A percentile compares a stretch with the other conserved stretches of the same genome.
Conservation (phyloP, 1,140 invertebrate species). For the Trissolcus basalis region DNA sequence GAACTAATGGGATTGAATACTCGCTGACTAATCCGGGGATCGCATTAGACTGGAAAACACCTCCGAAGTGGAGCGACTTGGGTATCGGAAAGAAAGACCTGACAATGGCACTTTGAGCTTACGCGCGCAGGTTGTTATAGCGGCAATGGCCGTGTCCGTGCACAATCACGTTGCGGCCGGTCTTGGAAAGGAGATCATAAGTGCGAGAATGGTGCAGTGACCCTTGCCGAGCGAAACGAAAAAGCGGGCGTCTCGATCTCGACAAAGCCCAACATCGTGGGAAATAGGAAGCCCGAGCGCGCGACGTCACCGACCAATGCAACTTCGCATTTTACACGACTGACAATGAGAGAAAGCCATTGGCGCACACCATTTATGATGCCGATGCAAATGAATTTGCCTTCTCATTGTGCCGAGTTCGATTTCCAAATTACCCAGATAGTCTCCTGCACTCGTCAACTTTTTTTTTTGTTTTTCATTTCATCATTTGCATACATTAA, state of each 20-base stretch:
- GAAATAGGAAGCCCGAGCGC: conserved; percentile 66
- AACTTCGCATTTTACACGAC: conserved; percentile 53
- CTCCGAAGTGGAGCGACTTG: neutral
- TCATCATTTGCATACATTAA: too few relatives aligned
- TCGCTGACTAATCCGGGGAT: conserved; percentile 15
- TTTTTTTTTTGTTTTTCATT: too few relatives aligned
- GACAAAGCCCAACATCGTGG: conserved; percentile 72
- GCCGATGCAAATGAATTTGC: conserved; percentile 32
- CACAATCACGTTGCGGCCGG: conserved; percentile 49
- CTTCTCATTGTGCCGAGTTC: conserved; percentile 18
- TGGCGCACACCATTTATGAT: conserved; percentile 13
- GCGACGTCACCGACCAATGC: conserved; percentile 40
- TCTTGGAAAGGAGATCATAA: conserved; percentile 53
- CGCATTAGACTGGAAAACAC: conserved; percentile 19
- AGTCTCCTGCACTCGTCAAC: too few relatives aligned
- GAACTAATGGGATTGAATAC: conserved; percentile 21
- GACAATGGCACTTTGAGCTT: conserved; percentile 1
- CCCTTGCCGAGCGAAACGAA: conserved; percentile 57
- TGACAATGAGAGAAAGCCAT: conserved; percentile 34
- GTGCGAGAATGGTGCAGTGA: conserved; percentile 58
- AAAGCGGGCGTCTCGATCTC: conserved; percentile 58
- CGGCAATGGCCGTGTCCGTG: conserved; percentile 49
- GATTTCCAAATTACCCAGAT: conserved; percentile 1
- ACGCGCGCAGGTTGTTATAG: conserved; percentile 30
- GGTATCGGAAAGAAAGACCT: neutral